Percentiles rank a stretch among this genome's conserved stretches.
phyloP scores from a whole-genome alignment of 2,888 invertebrate genomes.

The Drosophila incognita region DNA sequence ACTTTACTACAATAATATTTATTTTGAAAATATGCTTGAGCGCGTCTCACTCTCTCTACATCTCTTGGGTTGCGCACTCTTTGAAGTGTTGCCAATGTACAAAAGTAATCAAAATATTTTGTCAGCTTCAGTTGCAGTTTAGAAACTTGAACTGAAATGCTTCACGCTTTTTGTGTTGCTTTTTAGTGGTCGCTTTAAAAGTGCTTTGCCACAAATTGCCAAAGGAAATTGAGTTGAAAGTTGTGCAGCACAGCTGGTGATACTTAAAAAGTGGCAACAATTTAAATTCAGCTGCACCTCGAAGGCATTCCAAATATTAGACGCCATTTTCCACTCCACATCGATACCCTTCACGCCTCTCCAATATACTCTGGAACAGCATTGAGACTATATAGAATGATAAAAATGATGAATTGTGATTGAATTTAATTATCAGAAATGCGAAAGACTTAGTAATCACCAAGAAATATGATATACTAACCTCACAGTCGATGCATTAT shows the following conservation, averaged over 20 bases:
- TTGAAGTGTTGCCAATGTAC: slow-evolving; percentile 68
- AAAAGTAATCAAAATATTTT: slow-evolving; percentile 79
- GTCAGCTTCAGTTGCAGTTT: slow-evolving; percentile 66
- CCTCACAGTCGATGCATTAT: too few relatives aligned
- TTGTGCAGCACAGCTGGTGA: slow-evolving; percentile 26
- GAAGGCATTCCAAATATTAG: slow-evolving; percentile 42
- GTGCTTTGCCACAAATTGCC: slow-evolving; percentile 44
- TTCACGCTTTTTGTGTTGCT: slow-evolving; percentile 5
- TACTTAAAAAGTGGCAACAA: slow-evolving; percentile 49
- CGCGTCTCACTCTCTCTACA: slow-evolving; percentile 17
- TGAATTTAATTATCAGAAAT: background rate
- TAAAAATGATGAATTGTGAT: background rate
- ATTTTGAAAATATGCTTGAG: slow-evolving; percentile 69
- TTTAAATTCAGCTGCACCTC: slow-evolving; percentile 32
- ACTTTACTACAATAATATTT: slow-evolving; percentile 80
- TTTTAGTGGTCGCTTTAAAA: slow-evolving; percentile 42
- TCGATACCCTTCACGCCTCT: background rate
- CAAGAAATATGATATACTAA: background rate
- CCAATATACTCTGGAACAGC: background rate
- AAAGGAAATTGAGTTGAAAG: slow-evolving; percentile 55
- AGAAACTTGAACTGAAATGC: slow-evolving; percentile 21
- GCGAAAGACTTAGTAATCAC: background rate
- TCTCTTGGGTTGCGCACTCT: slow-evolving; percentile 26
- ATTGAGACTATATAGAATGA: background rate
- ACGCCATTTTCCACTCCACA: slow-evolving; percentile 26